Percentiles rank a stretch among this genome's conserved stretches.
phyloP scores from a whole-genome alignment of 92 coral and sea anemone species.

The Chrysogorgia sp. region DNA sequence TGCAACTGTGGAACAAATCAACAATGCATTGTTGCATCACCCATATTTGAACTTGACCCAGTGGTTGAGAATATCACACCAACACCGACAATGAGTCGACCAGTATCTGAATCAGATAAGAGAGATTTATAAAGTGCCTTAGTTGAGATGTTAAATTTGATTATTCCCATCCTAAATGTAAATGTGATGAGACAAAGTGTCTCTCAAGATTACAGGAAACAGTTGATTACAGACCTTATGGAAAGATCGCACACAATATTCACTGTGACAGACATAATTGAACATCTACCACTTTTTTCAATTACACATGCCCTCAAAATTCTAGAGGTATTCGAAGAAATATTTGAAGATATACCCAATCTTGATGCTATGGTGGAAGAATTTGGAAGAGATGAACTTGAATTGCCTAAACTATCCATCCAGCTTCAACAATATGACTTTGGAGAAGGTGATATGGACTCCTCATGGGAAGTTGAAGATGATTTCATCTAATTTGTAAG shows the following conservation, averaged over 20 bases:
- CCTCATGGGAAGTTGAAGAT: not conserved
- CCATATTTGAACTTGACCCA: constrained; percentile 20
- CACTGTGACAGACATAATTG: constrained; percentile 49
- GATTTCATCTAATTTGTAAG: not conserved
- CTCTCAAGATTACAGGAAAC: constrained; percentile 35
- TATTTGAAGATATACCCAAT: constrained; percentile 62
- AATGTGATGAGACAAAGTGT: constrained; percentile 8
- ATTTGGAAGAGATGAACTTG: constrained; percentile 29
- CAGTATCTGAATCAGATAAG: constrained; percentile 48
- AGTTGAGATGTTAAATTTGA: constrained; percentile 18
- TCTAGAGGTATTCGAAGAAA: constrained; percentile 60
- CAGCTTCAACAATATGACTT: too few relatives aligned
- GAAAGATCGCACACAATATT: constrained; percentile 45
- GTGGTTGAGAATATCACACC: constrained; percentile 6
- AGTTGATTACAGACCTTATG: constrained; percentile 47
- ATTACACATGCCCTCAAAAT: constrained; percentile 61
- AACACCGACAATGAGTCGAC: constrained; percentile 28
- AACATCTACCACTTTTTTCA: constrained; percentile 60
- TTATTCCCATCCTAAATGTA: constrained; percentile 27
- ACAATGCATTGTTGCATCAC: constrained; percentile 6
- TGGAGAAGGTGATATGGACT: not conserved
- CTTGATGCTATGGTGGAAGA: constrained; percentile 52
- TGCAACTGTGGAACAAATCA: constrained; percentile 38
- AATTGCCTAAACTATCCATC: not conserved
- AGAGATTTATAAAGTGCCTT: constrained; percentile 46